phyloP scores from a whole-genome alignment of 2,888 invertebrate species.

The Sycophila texana region DNA sequence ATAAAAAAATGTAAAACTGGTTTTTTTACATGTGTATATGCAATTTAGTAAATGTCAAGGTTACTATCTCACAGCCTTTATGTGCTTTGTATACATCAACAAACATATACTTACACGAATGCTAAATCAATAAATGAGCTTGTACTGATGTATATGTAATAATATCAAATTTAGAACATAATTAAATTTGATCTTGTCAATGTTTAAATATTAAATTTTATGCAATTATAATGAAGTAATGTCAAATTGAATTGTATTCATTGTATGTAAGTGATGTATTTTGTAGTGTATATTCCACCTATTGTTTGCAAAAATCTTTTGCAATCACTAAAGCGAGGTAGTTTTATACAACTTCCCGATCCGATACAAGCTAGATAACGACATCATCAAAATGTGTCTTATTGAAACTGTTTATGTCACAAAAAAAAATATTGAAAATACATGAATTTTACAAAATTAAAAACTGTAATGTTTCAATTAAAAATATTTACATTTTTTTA shows the following conservation, averaged over 20 bases:
- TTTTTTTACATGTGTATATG: conserved; percentile 54
- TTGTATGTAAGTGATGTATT: conserved; percentile 19
- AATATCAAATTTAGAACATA: conserved; percentile 38
- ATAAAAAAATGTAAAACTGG: conserved; percentile 49
- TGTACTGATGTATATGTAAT: conserved; percentile 37
- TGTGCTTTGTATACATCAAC: conserved; percentile 44
- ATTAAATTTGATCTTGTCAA: conserved; percentile 36
- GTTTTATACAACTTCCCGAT: conserved; percentile 46
- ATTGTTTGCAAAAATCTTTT: conserved; percentile 43
- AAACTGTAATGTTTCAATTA: conserved; percentile 24
- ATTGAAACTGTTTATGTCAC: conserved; percentile 51
- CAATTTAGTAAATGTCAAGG: conserved; percentile 47
- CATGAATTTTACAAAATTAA: conserved; percentile 52
- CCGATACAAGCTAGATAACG: conserved; percentile 41
- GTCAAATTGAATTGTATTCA: conserved; percentile 33
- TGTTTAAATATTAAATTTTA: conserved; percentile 40
- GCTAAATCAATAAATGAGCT: conserved; percentile 47
- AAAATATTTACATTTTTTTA: conserved; percentile 45
- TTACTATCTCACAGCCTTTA: conserved; percentile 41
- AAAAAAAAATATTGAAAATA: conserved; percentile 44
- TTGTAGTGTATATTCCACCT: conserved; percentile 27
- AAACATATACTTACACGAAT: conserved; percentile 18
- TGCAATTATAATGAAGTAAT: conserved; percentile 23
- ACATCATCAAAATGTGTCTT: conserved; percentile 56
- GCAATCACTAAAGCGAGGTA: conserved; percentile 35